Evolutionary conservation across 2,113 vertebrate genomes (phyloP).

Genomic region (Coturnix japonica): DNA sequence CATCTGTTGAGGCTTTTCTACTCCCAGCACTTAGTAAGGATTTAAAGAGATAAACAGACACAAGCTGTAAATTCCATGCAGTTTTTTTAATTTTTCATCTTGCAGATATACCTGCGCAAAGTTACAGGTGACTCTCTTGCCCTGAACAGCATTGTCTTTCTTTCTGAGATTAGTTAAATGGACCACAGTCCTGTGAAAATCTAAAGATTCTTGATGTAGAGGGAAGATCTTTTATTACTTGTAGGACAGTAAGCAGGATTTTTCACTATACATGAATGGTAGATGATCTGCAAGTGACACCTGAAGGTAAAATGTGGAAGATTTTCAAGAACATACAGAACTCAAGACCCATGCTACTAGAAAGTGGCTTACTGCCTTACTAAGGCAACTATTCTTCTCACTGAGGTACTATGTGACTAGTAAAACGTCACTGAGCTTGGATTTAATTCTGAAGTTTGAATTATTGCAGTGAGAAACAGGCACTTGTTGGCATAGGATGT

Average conservation of each 20-base stretch:
- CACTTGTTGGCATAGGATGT: background rate
- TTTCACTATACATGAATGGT: background rate
- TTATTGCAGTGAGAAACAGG: background rate
- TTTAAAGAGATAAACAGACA: constrained; percentile 49
- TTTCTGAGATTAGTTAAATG: background rate
- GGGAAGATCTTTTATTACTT: background rate
- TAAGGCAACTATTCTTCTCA: background rate
- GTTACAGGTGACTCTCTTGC: background rate
- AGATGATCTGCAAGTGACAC: background rate
- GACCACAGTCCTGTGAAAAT: background rate
- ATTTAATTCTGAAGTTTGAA: background rate
- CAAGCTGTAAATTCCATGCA: background rate
- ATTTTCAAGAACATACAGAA: background rate
- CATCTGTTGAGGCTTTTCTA: constrained; percentile 30
- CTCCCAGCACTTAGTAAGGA: background rate
- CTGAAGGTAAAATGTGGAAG: background rate
- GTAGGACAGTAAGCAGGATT: background rate
- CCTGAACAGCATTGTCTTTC: background rate
- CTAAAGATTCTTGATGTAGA: background rate
- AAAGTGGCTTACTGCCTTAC: background rate
- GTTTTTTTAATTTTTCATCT: background rate
- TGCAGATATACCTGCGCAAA: background rate
- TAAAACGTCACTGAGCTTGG: background rate
- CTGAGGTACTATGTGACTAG: background rate
- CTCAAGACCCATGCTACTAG: background rate